Evolutionary conservation across 1,140 invertebrate species (phyloP).

Genomic region (Paramacrobiotus metropolitanus): DNA sequence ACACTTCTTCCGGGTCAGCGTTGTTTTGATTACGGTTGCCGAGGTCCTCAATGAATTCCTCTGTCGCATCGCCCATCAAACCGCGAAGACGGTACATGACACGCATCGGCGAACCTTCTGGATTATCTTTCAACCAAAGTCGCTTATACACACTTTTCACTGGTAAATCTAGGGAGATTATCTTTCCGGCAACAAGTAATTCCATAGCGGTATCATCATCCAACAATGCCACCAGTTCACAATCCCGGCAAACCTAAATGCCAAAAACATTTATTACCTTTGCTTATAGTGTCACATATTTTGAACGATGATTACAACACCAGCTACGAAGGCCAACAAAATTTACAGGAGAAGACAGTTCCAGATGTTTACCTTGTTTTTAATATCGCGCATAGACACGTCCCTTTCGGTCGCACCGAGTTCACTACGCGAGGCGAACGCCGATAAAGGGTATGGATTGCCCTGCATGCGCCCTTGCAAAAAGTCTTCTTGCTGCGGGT

Average conservation of each 20-base stretch:
- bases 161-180: slow-evolving; percentile 79
- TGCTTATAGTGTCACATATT: too few relatives aligned
- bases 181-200: slow-evolving; percentile 91
- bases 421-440: slow-evolving; percentile 18
- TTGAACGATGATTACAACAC: too few relatives aligned
- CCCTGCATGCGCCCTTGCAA: slow-evolving; percentile 88
- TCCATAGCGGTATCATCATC: slow-evolving; percentile 99
- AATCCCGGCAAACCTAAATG: slow-evolving; percentile 77
- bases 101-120: slow-evolving; percentile 71
- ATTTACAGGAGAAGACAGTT: too few relatives aligned
- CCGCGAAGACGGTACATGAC: slow-evolving; percentile 95
- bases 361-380: slow-evolving; percentile 49
- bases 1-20: slow-evolving; percentile 80
- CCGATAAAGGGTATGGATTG: slow-evolving; percentile 47
- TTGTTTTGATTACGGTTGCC: slow-evolving; percentile 65
- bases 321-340: too few relatives aligned
- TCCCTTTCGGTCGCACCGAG: slow-evolving; percentile 18
- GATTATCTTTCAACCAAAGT: slow-evolving; percentile 50
- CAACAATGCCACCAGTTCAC: slow-evolving; percentile 75
- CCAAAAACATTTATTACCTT: too few relatives aligned
- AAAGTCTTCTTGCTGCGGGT: slow-evolving; percentile 95
- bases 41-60: slow-evolving; percentile 87
- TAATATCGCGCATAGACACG: slow-evolving; percentile 67
- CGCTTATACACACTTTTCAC: slow-evolving; percentile 58
- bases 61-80: slow-evolving; percentile 82